Evolutionary conservation across 2,113 vertebrate species (phyloP).

Genomic region (Calidris pygmaea): DNA sequence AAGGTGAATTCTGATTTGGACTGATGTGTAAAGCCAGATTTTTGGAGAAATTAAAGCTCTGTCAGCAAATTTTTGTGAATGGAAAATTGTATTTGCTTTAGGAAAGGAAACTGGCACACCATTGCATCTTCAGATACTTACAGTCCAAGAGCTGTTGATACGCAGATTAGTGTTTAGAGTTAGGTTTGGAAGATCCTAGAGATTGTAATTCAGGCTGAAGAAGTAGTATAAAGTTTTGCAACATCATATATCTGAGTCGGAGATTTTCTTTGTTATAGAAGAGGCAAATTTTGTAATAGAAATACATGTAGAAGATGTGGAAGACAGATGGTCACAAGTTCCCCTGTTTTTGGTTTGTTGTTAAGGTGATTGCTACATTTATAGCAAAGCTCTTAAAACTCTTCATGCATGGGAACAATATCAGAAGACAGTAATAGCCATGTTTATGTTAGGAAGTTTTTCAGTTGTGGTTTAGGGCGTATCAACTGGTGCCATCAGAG

Average conservation of each 20-base stretch:
- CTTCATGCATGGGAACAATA: not conserved
- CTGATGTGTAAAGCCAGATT: not conserved
- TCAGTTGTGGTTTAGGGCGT: not conserved
- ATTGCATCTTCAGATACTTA: not conserved
- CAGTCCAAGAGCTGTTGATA: not conserved
- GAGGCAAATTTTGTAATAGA: not conserved
- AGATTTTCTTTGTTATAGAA: not conserved
- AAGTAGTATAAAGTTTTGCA: not conserved
- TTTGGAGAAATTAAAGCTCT: not conserved
- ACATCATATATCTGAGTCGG: rapidly evolving
- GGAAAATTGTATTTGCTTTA: not conserved
- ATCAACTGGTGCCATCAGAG: not conserved
- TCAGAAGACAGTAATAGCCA: not conserved
- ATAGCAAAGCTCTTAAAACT: not conserved
- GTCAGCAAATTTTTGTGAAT: not conserved
- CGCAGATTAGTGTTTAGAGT: not conserved
- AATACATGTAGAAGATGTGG: not conserved
- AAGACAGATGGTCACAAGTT: not conserved
- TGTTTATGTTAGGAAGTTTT: not conserved
- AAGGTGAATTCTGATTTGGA: not conserved
- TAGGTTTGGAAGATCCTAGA: not conserved
- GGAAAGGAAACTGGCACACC: not conserved
- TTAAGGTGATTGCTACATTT: not conserved
- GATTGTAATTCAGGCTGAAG: not conserved
- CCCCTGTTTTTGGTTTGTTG: not conserved